A percentile compares a stretch with the other conserved stretches of the same genome.
phyloP scores from a whole-genome alignment of 2,797 vertebrate species.

The Fringilla coelebs region DNA sequence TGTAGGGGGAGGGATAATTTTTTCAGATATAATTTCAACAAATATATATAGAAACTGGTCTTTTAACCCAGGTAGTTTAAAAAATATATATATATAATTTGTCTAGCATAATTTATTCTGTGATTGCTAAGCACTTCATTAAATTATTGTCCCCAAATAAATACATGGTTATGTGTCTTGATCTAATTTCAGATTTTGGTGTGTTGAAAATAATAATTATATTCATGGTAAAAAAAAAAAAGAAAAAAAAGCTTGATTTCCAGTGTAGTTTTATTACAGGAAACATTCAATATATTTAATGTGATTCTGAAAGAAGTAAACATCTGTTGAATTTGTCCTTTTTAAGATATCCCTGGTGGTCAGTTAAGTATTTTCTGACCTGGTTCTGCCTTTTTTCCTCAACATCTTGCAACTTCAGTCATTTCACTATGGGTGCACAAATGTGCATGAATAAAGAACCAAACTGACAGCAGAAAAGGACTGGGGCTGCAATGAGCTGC shows the following conservation, averaged over 20 bases:
- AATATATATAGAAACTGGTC: constrained; percentile 16
- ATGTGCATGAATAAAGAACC: not conserved
- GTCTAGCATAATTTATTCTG: constrained; percentile 41
- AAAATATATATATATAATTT: not conserved
- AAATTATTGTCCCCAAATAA: constrained; percentile 27
- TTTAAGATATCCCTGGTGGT: not conserved
- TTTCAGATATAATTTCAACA: constrained; percentile 32
- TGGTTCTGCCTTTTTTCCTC: not conserved
- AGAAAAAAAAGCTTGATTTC: not conserved
- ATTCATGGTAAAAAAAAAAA: not conserved
- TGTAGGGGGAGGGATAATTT: not conserved
- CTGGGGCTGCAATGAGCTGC: not conserved
- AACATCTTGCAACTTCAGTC: not conserved
- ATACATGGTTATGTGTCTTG: constrained; percentile 7
- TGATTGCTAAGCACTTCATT: constrained; percentile 43
- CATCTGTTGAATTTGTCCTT: not conserved
- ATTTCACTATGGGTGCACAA: not conserved
- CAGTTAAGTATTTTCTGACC: not conserved
- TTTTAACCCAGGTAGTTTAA: not conserved
- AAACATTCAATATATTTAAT: not conserved
- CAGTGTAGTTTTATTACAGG: not conserved
- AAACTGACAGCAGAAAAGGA: not conserved
- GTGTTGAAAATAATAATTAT: constrained; percentile 37
- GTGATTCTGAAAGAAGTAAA: not conserved
- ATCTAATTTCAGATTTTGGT: constrained; percentile 34